Conservation (phyloP, 2,113 vertebrate genomes). For the Poecile atricapillus region DNA sequence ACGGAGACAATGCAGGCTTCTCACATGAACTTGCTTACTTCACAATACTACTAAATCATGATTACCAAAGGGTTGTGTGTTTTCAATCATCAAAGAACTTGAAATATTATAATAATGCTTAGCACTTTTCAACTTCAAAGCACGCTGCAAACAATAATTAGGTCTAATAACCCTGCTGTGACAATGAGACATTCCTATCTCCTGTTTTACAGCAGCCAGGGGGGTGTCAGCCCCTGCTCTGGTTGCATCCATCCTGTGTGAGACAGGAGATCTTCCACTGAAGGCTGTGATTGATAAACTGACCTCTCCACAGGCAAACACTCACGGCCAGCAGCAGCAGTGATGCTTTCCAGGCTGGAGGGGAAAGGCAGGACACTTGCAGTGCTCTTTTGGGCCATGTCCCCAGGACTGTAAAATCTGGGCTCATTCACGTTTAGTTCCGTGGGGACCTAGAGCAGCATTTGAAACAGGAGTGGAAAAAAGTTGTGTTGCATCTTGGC, state of each 20-base stretch:
- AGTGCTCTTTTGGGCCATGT: background rate
- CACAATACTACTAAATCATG: background rate
- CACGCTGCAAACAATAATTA: background rate
- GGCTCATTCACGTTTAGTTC: background rate
- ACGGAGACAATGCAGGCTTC: conserved; percentile 3
- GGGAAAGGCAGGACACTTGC: background rate
- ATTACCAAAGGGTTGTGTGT: background rate
- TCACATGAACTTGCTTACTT: conserved; percentile 38
- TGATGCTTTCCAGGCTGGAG: background rate
- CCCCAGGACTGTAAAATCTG: background rate
- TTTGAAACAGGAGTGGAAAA: background rate
- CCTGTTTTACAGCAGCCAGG: background rate
- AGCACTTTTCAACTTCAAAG: conserved; percentile 48
- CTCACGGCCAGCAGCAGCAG: background rate
- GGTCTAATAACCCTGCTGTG: conserved; percentile 31
- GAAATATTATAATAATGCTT: conserved; percentile 47
- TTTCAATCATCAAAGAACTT: conserved; percentile 51
- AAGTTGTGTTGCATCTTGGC: background rate
- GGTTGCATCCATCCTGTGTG: background rate
- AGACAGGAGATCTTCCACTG: background rate
- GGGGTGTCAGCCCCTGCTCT: background rate
- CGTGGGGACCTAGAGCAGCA: background rate
- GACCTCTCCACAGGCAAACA: background rate
- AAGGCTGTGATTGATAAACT: background rate
- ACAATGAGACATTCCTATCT: conserved; percentile 25